Evolutionary conservation across 2,888 invertebrate genomes (phyloP), one percentile per base, ranked within the genome.

Genomic region (Blastobasis lacticolella): DNA sequence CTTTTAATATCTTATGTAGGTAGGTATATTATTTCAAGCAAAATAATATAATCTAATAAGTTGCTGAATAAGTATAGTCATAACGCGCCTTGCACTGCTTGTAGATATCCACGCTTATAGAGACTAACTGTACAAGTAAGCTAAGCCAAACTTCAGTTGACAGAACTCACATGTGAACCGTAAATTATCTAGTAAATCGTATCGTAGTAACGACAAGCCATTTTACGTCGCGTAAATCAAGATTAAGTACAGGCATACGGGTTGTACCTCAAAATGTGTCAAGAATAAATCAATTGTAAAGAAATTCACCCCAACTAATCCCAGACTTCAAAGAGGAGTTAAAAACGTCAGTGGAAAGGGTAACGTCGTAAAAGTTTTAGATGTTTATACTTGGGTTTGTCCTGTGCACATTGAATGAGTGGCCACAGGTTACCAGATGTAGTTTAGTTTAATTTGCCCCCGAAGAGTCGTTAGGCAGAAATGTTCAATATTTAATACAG

Each of bases 251-350:
- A 51, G 69, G 58, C 77, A 79, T 73, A 79, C 75, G 75, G 73
- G 74, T 75, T 70, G 72, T 82, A 74, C 76, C 73, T 83, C 81
- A 83, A 78, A 80, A 77, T 66, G 60, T 73, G 81, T 81, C 81
- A 60, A 55, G 69, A 46, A 78, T 84, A 86, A 84, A 86, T 86
- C 84, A 83, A 73, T 66, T 69, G 75, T 78, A 76, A 78, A 81
- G 79, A 83, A 82, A 83, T 82, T 81, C 71, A 71, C 80, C 71
- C 72, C 69, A 60, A 72, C 76, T 81, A 76, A 83, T 79, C 74
- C 73, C 56, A 59, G 77, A 83, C 82, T 76, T 84, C 78, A 83
- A 85, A 85, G 84, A 66, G 69, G 69, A 68, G 66, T 71, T 70
- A 68, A 59, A 70, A 70, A 66, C 68, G 66, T 54, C 61, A 66